Evolutionary conservation across 2,888 invertebrate genomes (phyloP), one percentile per base, ranked within the genome.

Genomic region (Athrips mouffetella): DNA sequence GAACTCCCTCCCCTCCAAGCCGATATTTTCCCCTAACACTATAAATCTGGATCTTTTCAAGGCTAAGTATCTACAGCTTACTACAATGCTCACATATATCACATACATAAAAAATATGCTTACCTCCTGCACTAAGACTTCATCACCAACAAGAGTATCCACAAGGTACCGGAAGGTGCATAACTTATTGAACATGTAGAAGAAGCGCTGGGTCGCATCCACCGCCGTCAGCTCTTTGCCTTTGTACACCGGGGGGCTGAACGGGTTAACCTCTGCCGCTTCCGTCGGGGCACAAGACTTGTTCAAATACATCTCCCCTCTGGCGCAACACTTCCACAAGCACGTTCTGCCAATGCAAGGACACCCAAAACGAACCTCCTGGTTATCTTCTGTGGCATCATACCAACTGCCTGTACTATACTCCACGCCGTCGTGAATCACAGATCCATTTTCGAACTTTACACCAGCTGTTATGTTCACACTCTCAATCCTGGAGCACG

Each of bases 51-150:
- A n/a, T n/a, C n/a, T n/a, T n/a, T n/a, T n/a, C n/a, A n/a, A n/a
- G n/a, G n/a, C n/a, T n/a, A n/a, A n/a, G n/a, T n/a, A n/a, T n/a
- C n/a, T n/a, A n/a, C n/a, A n/a, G n/a, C n/a, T n/a, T n/a, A n/a
- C n/a, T n/a, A n/a, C n/a, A n/a, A n/a, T n/a, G n/a, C n/a, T n/a
- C n/a, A n/a, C n/a, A n/a, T n/a, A n/a, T n/a, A n/a, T n/a, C n/a
- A n/a, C n/a, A n/a, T n/a, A n/a, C n/a, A n/a, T n/a, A 18, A 10
- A n/a, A 20, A n/a, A 6, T 8, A 20, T 18, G 8, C 59, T 67
- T 62, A 86, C 87, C 76, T 82, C 70, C 70, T 87, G 87, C 23
- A 87, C 62, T 49, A 73, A 84, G 37, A 82, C 60, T 25, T 78
- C 68, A 39, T 79, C 76, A 3, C 49, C 35, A 0, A 51, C 45